Evolutionary conservation across 2,888 invertebrate genomes (phyloP).

Genomic region (Oligia latruncula): DNA sequence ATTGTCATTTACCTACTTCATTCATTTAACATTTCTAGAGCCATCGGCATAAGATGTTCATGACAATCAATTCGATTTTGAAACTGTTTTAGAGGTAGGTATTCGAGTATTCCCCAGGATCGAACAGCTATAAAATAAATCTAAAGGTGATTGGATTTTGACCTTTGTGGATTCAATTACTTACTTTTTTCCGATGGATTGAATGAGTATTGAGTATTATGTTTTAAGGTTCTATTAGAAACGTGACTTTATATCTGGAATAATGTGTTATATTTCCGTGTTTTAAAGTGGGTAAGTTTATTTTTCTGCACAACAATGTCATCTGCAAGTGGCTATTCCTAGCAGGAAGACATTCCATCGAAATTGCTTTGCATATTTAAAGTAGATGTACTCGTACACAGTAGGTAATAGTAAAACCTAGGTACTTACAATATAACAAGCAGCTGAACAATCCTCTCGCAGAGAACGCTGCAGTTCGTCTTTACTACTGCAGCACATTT

Average conservation of each 20-base stretch:
- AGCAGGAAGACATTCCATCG: background rate
- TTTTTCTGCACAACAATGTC: background rate
- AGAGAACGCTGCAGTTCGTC: conserved; percentile 13
- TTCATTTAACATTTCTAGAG: background rate
- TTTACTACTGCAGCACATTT: conserved; percentile 11
- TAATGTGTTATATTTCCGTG: conserved; percentile 1
- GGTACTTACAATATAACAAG: background rate
- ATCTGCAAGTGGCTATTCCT: background rate
- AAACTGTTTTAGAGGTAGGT: background rate
- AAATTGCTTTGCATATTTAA: background rate
- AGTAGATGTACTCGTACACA: background rate
- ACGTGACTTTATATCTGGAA: background rate
- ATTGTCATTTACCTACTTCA: background rate
- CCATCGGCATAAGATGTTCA: background rate
- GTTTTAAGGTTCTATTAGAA: background rate
- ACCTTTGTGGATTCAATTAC: conserved; percentile 33
- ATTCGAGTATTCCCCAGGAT: conserved; percentile 15
- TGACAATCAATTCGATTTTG: conserved; percentile 14
- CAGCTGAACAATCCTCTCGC: background rate
- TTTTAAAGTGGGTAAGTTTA: background rate
- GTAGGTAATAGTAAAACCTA: conserved; percentile 8
- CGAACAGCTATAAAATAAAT: conserved; percentile 34
- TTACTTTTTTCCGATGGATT: conserved; percentile 11
- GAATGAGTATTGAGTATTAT: background rate
- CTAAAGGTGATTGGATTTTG: conserved; percentile 44